Conservation (phyloP, 2,113 vertebrate species). For the Nyctibius bracteatus region DNA sequence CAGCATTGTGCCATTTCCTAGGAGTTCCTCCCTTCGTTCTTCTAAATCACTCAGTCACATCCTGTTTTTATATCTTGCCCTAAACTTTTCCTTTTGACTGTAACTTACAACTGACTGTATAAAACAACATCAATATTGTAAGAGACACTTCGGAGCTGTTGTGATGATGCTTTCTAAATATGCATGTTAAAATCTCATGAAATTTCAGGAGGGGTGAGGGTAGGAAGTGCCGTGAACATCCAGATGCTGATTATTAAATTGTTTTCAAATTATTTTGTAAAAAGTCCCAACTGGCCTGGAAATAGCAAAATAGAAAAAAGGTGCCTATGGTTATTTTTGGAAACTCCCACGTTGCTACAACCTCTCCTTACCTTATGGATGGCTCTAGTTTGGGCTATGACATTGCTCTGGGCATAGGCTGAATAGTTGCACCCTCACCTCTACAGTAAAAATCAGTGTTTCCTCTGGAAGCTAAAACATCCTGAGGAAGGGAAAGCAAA, state of each 20-base stretch:
- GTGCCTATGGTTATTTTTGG: neutral
- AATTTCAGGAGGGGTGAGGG: neutral
- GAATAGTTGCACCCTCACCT: neutral
- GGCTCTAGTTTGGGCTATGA: neutral
- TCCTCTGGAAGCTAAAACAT: conserved; percentile 51
- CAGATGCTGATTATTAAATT: conserved; percentile 7
- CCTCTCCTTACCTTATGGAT: neutral
- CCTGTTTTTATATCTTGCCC: conserved; percentile 62
- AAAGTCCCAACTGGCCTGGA: neutral
- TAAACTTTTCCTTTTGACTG: conserved; percentile 53
- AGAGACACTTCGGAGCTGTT: conserved; percentile 29
- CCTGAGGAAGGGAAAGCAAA: conserved; percentile 48
- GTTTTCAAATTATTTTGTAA: neutral
- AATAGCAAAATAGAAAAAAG: neutral
- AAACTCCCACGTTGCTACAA: neutral
- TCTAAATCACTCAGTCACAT: conserved; percentile 58
- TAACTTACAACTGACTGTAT: conserved; percentile 39
- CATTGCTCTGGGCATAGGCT: neutral
- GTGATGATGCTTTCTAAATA: conserved; percentile 19
- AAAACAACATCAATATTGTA: conserved; percentile 51
- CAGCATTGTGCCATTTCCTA: conserved; percentile 18
- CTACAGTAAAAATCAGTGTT: conserved; percentile 5
- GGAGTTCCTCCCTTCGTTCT: conserved; percentile 29
- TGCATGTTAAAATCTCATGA: neutral
- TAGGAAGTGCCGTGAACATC: neutral